Evolutionary conservation across 2,113 vertebrate genomes (phyloP).

Genomic region (Lophura nycthemera): DNA sequence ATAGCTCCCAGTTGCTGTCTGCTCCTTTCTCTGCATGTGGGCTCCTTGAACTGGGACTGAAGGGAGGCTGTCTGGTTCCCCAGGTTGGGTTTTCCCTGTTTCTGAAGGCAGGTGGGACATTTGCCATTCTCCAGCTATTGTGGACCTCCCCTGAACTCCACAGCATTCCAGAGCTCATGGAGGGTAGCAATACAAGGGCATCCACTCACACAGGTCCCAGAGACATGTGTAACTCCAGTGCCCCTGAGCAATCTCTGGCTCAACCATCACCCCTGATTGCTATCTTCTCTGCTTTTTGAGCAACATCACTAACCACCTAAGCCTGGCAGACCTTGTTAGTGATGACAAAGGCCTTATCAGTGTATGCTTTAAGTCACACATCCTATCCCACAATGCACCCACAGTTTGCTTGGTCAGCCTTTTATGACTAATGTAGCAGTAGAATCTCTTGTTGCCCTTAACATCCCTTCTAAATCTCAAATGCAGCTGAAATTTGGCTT

Average conservation of each 20-base stretch:
- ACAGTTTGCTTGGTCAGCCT: neutral
- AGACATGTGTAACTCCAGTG: neutral
- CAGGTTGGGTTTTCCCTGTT: neutral
- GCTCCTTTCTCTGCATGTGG: neutral
- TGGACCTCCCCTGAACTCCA: neutral
- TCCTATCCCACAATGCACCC: no score
- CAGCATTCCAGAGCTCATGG: neutral
- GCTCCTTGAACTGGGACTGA: neutral
- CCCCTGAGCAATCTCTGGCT: neutral
- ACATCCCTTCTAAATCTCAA: neutral
- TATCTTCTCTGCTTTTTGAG: neutral
- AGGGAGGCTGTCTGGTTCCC: neutral
- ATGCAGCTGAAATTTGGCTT: neutral
- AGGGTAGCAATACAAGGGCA: neutral
- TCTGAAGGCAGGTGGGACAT: neutral
- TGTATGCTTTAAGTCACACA: neutral
- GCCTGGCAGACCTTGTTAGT: neutral
- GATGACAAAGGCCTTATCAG: neutral
- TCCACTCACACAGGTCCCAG: neutral
- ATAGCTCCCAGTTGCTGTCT: neutral
- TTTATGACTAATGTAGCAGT: neutral
- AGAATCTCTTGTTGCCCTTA: neutral
- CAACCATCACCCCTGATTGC: neutral
- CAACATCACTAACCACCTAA: no score
- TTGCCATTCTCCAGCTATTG: neutral